These are phyloP conservation scores for Cirrhinus molitorella DNA, from an alignment of 2,797 vertebrate genomes.

Conservation along the genomic window DNA sequence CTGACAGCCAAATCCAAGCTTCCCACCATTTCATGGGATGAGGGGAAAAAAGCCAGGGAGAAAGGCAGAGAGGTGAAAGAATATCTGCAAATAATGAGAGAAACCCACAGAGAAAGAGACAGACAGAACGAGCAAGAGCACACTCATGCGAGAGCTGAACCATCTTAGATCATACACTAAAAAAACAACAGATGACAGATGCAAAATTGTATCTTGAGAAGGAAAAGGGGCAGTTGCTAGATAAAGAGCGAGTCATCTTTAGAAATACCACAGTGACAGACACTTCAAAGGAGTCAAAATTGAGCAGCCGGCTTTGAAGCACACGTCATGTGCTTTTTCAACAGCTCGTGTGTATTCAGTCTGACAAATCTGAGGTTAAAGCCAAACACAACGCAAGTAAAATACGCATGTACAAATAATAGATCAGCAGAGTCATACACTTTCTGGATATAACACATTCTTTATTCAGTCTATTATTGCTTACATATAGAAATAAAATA, in stretches of 20 bases:
- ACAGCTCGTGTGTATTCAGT: conserved; percentile 31
- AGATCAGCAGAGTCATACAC: not conserved
- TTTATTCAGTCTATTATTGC: not conserved
- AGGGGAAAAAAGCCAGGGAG: not conserved
- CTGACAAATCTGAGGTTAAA: conserved; percentile 51
- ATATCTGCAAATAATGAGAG: conserved; percentile 16
- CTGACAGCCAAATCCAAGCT: conserved; percentile 27
- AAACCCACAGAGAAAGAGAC: conserved; percentile 14
- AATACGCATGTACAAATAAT: not conserved
- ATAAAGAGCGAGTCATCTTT: conserved; percentile 44
- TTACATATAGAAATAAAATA: not conserved
- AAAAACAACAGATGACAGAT: conserved; percentile 49
- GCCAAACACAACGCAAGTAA: conserved; percentile 6
- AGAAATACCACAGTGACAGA: conserved; percentile 38
- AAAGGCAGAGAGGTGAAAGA: conserved; percentile 15
- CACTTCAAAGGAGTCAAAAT: conserved; percentile 52
- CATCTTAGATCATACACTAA: conserved; percentile 31
- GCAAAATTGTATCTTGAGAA: conserved; percentile 45
- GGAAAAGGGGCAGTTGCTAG: conserved; percentile 34
- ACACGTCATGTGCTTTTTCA: conserved; percentile 26
- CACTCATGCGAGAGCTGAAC: not conserved
- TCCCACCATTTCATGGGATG: conserved; percentile 13
- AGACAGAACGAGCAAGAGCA: conserved; percentile 6
- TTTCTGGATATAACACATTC: not conserved
- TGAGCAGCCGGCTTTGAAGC: conserved; percentile 53